phyloP scores from a whole-genome alignment of 64 coral and sea anemone species.

The Montipora capricornis region DNA sequence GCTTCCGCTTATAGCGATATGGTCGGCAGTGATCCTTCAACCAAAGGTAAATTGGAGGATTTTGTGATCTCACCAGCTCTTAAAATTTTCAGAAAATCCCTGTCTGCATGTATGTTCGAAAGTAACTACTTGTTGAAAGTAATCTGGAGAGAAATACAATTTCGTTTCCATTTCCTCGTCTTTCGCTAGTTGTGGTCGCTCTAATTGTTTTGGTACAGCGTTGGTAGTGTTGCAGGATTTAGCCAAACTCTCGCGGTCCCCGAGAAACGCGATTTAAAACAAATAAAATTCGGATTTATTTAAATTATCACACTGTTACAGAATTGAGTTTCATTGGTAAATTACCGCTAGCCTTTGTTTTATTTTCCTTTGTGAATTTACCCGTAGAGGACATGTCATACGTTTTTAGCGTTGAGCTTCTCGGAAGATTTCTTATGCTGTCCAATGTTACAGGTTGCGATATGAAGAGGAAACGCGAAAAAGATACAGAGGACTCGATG shows the following conservation, averaged over 20 bases:
- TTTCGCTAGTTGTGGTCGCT: slow-evolving; percentile 7
- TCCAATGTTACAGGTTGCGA: slow-evolving; percentile 25
- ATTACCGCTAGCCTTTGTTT: slow-evolving; percentile 29
- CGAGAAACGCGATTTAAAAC: slow-evolving; percentile 12
- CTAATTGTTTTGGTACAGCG: background rate
- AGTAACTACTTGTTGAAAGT: slow-evolving; percentile 33
- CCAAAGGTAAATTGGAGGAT: slow-evolving; percentile 10
- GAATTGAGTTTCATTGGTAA: background rate
- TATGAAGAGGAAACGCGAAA: slow-evolving; percentile 74
- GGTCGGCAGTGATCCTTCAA: background rate
- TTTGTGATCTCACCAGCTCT: background rate
- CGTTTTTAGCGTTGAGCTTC: background rate
- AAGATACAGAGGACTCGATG: slow-evolving; percentile 28
- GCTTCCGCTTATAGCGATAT: background rate
- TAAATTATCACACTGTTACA: slow-evolving; percentile 7
- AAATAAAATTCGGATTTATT: slow-evolving; percentile 39
- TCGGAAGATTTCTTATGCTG: slow-evolving; percentile 9
- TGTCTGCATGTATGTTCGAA: background rate
- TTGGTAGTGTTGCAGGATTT: background rate
- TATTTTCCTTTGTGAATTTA: slow-evolving; percentile 3
- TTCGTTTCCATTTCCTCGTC: background rate
- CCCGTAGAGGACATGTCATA: background rate
- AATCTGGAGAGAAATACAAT: background rate
- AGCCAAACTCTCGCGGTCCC: background rate
- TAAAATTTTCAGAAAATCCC: background rate